Evolutionary conservation across 1,140 invertebrate species (phyloP), one percentile per base, ranked within the genome.

Genomic region (Caerostris extrusa): DNA sequence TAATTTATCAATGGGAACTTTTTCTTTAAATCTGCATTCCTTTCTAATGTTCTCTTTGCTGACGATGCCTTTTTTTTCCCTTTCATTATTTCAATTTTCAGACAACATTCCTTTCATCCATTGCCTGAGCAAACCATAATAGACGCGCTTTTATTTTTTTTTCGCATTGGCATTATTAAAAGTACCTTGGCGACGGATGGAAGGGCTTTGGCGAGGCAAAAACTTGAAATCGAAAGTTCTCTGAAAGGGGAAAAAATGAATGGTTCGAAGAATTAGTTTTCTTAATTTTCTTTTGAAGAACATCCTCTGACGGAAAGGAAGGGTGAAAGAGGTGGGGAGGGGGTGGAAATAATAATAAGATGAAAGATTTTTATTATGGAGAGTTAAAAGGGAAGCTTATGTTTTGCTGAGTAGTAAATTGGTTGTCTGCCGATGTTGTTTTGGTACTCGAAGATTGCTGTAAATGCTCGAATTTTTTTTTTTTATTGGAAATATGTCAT

Each of bases 51-150:
- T 19, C 58, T 8, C 7, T 56, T 58, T 57, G 85, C 85, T 87
- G 85, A 87, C 64, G 57, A 57, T 64, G 85, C 53, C 34, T 14
- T 87, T 34, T 34, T 34, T 90, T 90, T 90, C 17, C 61, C 55
- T 77, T 60, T 77, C 61, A 88, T 88, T 77, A 77, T 90, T 90
- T 61, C 88, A 71, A 71, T 90, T 90, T 90, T 77, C 67, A 19
- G 88, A 69, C 67, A 90, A 12, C 10, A 8, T 5, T 50, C 5
- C 50, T 55, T 53, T 56, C 64, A 12, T 14, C 64, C 19, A 60
- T 55, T 55, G 50, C 60, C 71, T 71, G 56, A 50, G 17, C 55
- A 19, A 50, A 90, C 88, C 64, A 90, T 90, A 90, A 90, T 90
- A n/a, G 55, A 71, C 14, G 58, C 60, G 10, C 67, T 90, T 90